Evolutionary conservation across 2,797 vertebrate genomes (phyloP), one percentile per base, ranked within the genome.

Genomic region (Vireo griseus): DNA sequence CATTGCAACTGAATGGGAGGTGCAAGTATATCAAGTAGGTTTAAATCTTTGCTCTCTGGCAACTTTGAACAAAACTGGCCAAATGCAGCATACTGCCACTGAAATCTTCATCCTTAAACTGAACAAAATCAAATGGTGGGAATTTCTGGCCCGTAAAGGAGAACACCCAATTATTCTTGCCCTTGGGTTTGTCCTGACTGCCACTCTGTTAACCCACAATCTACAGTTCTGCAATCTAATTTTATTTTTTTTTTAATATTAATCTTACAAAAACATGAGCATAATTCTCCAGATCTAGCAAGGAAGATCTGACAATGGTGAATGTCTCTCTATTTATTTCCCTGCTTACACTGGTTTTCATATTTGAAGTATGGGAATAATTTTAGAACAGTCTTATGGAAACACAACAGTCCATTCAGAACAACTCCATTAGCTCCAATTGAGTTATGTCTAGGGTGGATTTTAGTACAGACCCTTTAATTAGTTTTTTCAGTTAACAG

Each of bases 381-480:
- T 52, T 91, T 84, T 74, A 85, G 50, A 74, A 20, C 8, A 74
- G 2, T 25, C 6, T 58, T 51, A 35, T n/a, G 37, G 54, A 51
- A 92, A 35, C 7, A 63, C 1, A 42, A 9, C 2, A 5, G 8
- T 51, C 33, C 15, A 21, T 16, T 19, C 63, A 39, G 29, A 16
- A 42, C 21, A 77, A 45, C 11, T 57, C 48, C 52, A 44, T 39
- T 50, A 68, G 3, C 24, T 84, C 22, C 11, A 45, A 14, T 0
- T 21, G 16, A 69, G 9, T 44, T 58, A 50, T 9, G 8, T 15
- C 0, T 0, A 58, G 13, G 16, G 28, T 25, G 2, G 12, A 51
- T 90, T 81, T 69, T 81, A 71, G 3, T 29, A 39, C 14, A 67
- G 22, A 55, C 0, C 1, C 3, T 39, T 52, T 28, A 13, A 5